These are phyloP conservation scores for Caenorhabditis plicata DNA, from an alignment of 2,888 invertebrate species.

Conservation along the genomic window DNA sequence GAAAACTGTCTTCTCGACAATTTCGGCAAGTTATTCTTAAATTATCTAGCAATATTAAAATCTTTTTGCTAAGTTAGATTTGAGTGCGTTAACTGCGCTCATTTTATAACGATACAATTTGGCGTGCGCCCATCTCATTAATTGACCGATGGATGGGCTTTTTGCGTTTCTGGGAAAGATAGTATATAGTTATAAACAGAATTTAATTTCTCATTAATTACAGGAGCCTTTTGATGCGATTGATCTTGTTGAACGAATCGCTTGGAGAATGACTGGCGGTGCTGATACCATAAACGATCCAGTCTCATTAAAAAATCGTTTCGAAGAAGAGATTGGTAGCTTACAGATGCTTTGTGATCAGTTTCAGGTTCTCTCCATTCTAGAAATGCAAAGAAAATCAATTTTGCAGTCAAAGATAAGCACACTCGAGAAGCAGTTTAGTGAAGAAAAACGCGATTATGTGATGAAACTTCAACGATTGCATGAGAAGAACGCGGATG, in stretches of 20 bases:
- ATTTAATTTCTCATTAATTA: conserved; percentile 6
- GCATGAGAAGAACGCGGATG: conserved; percentile 59
- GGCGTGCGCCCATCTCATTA: too few relatives aligned
- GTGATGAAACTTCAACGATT: conserved; percentile 54
- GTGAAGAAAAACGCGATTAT: conserved; percentile 61
- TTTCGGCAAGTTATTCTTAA: too few relatives aligned
- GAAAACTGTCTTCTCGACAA: too few relatives aligned
- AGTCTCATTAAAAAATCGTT: conserved; percentile 53
- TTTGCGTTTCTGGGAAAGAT: too few relatives aligned
- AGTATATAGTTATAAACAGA: not conserved
- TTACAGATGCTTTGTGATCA: conserved; percentile 63
- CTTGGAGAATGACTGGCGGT: conserved; percentile 84
- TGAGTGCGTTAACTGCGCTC: too few relatives aligned
- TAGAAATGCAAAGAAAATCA: not conserved
- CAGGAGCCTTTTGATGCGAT: conserved; percentile 95
- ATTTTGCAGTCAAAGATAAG: conserved; percentile 55
- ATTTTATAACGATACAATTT: too few relatives aligned
- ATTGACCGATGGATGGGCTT: too few relatives aligned
- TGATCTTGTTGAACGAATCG: conserved; percentile 93
- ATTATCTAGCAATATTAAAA: too few relatives aligned
- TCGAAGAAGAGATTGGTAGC: conserved; percentile 65
- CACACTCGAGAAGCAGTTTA: conserved; percentile 55
- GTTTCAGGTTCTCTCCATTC: conserved; percentile 61
- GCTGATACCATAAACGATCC: conserved; percentile 66
- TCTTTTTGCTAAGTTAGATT: too few relatives aligned